Percentiles rank a stretch among this genome's conserved stretches.
phyloP scores from a whole-genome alignment of 2,113 vertebrate genomes.

The Pantherophis guttatus region DNA sequence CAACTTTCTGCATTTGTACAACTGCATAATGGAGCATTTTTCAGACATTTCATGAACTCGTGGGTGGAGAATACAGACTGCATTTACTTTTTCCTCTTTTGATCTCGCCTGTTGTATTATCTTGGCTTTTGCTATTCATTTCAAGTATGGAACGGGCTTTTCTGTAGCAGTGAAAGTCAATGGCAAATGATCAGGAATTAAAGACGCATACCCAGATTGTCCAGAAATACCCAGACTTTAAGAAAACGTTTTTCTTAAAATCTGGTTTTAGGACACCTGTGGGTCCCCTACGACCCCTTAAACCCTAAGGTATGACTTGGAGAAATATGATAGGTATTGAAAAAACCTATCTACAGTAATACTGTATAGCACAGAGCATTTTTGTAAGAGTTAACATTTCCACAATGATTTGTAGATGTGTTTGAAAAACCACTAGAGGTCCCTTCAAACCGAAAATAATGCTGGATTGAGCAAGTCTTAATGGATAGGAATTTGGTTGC shows the following conservation, averaged over 20 bases:
- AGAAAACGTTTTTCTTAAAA: neutral
- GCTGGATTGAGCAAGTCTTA: neutral
- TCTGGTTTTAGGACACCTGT: neutral
- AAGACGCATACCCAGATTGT: neutral
- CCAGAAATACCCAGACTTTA: neutral
- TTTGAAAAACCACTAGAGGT: slow-evolving; percentile 2
- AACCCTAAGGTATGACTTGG: neutral
- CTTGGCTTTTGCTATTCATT: neutral
- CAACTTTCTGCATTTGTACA: neutral
- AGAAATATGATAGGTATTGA: neutral
- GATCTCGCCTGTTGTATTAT: neutral
- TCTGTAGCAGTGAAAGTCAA: neutral
- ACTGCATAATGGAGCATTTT: neutral
- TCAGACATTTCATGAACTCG: neutral
- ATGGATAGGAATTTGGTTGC: neutral
- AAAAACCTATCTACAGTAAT: neutral
- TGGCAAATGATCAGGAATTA: neutral
- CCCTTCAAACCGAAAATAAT: neutral
- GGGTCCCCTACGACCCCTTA: neutral
- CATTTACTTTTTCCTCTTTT: neutral
- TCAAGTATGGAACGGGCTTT: neutral
- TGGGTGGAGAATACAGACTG: neutral
- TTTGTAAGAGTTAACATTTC: neutral
- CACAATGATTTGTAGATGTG: neutral
- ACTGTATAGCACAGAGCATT: neutral